Evolutionary conservation across 2,888 invertebrate species (phyloP).

Genomic region (Pycnomerus fuliginosus): DNA sequence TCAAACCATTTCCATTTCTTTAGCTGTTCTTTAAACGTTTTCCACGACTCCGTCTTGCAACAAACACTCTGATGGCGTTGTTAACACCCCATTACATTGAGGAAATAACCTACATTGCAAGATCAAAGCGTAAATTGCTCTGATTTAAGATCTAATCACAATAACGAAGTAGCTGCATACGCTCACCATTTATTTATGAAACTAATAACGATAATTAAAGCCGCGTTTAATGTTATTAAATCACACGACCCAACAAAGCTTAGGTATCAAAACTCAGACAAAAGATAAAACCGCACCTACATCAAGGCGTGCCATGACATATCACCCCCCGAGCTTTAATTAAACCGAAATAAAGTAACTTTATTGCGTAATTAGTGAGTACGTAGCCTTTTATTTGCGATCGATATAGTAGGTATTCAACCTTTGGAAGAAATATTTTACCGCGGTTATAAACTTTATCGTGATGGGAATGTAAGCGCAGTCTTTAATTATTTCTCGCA

Average conservation of each 20-base stretch:
- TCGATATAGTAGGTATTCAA: slow-evolving; percentile 24
- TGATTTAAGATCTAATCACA: too few species aligned
- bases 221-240: too few species aligned
- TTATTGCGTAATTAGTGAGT: slow-evolving; percentile 33
- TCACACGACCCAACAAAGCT: slow-evolving; percentile 9
- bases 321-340: slow-evolving; percentile 31
- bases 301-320: slow-evolving; percentile 31
- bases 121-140: too few species aligned
- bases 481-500: slow-evolving; percentile 25
- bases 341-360: slow-evolving; percentile 33
- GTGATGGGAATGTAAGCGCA: slow-evolving; percentile 28
- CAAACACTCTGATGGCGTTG: too few species aligned
- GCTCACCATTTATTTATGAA: too few species aligned
- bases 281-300: slow-evolving; percentile 29
- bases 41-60: too few species aligned
- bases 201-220: too few species aligned
- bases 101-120: too few species aligned
- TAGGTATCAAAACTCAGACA: slow-evolving; percentile 21
- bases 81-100: too few species aligned
- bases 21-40: too few species aligned
- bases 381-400: slow-evolving; percentile 27
- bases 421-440: slow-evolving; percentile 23
- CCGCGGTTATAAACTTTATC: slow-evolving; percentile 26
- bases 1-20: too few species aligned
- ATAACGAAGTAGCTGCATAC: too few species aligned